Evolutionary conservation across 2,888 invertebrate genomes (phyloP), one percentile per base, ranked within the genome.

Genomic region (Sinohyriopsis cumingii): DNA sequence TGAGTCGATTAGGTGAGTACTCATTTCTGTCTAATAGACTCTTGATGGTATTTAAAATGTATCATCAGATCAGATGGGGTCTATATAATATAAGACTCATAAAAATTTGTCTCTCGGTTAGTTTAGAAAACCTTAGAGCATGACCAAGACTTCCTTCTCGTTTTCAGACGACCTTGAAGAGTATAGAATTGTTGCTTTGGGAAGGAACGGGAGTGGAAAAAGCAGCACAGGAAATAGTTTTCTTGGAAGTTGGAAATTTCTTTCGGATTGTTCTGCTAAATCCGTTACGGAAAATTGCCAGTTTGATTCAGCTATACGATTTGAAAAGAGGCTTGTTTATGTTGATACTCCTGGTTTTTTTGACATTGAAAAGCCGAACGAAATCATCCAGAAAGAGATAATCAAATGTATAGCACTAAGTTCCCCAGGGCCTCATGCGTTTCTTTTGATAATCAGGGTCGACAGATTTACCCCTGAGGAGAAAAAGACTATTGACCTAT

Each of bases 271-370:
- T 6, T 53, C 55, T 7, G n/a, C 56, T 5, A 57, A 54, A 15
- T 70, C 68, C 3, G 63, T 65, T 15, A 73, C 70, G 4, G 68
- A 57, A 19, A 59, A 56, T 54, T 25, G 65, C 18, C 53, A 28
- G 53, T 72, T n/a, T 64, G 60, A 60, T 53, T 63, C 69, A 57
- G 53, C 65, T 19, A 24, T 12, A n/a, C 24, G 69, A 7, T 55
- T 55, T 25, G 69, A 60, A n/a, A 55, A 66, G 45, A n/a, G 57
- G 28, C 28, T 72, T 19, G 61, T 67, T 2, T 63, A 69, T 19
- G 73, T 70, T 24, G 70, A 70, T 22, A 70, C 73, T 7, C 69
- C 73, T 2, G 73, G 68, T 9, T 70, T 73, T 62, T 73, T 59
- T n/a, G 73, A 73, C 59, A 73, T 70, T 4, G 63, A 59, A 18